These are phyloP conservation scores for Mizuhopecten yessoensis DNA, from an alignment of 1,140 invertebrate species.

Conservation along the genomic window DNA sequence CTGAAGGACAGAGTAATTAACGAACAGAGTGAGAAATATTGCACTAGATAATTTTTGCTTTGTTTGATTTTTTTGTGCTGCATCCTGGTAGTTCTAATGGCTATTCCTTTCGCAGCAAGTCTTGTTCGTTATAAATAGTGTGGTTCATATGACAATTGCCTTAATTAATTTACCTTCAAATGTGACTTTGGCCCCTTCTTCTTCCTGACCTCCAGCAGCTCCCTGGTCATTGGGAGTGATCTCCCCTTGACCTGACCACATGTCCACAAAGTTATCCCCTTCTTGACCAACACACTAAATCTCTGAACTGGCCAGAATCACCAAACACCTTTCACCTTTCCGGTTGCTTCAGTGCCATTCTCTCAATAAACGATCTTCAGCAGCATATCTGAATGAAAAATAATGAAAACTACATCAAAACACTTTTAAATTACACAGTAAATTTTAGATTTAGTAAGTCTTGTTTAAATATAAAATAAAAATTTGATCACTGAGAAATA, in stretches of 20 bases:
- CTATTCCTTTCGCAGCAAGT: too few relatives aligned
- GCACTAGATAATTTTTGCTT: too few relatives aligned
- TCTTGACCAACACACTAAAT: neutral
- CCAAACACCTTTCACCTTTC: neutral
- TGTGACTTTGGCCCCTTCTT: neutral
- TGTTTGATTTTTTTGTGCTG: too few relatives aligned
- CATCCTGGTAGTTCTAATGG: too few relatives aligned
- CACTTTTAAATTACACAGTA: neutral
- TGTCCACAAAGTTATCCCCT: neutral
- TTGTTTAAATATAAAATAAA: too few relatives aligned
- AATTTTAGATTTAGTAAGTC: too few relatives aligned
- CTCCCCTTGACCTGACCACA: conserved; percentile 3
- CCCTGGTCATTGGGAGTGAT: conserved; percentile 9
- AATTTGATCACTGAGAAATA: too few relatives aligned
- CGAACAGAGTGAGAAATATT: too few relatives aligned
- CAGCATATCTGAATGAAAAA: conserved; percentile 25
- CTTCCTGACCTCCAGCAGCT: neutral
- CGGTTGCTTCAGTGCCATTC: conserved; percentile 10
- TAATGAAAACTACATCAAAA: neutral
- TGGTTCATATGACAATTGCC: too few relatives aligned
- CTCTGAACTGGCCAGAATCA: neutral
- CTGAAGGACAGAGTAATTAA: too few relatives aligned
- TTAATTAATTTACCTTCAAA: conserved; percentile 36
- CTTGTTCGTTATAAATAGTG: too few relatives aligned
- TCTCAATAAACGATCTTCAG: neutral